Conservation (phyloP, 1,140 invertebrate species). For the Drosophila kurseongensis region DNA sequence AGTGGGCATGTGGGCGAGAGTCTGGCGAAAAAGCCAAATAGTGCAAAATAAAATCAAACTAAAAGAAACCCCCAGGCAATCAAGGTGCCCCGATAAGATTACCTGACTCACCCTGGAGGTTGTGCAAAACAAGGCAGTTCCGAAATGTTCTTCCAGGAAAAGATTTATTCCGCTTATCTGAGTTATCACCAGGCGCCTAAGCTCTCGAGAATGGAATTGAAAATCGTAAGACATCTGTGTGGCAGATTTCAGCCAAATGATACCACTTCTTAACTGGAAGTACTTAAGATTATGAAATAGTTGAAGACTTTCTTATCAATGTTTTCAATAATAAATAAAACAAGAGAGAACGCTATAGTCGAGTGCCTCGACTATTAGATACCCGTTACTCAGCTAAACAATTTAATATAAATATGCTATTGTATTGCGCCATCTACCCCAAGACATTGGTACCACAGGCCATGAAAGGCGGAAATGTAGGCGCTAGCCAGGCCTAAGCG, state of each 20-base stretch:
- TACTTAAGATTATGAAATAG: slow-evolving; percentile 3
- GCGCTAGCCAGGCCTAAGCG: too few species aligned
- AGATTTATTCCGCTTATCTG: slow-evolving; percentile 3
- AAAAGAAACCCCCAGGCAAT: slow-evolving; percentile 44
- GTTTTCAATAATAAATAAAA: not conserved
- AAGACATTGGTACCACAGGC: too few species aligned
- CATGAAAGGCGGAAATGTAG: too few species aligned
- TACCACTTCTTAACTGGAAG: slow-evolving; percentile 7
- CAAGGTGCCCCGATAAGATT: slow-evolving; percentile 42
- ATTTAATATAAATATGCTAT: too few species aligned
- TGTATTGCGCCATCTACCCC: too few species aligned
- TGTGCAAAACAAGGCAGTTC: slow-evolving; percentile 19
- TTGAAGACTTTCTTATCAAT: not conserved
- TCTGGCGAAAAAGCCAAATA: slow-evolving; percentile 19
- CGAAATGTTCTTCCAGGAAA: slow-evolving; percentile 32
- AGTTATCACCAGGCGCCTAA: slow-evolving; percentile 12
- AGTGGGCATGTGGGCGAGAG: not conserved
- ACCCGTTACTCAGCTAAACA: too few species aligned
- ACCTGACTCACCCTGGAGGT: slow-evolving; percentile 34
- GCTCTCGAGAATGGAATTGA: slow-evolving; percentile 6
- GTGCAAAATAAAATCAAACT: slow-evolving; percentile 33
- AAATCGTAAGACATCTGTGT: slow-evolving; percentile 12
- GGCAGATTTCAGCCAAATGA: slow-evolving; percentile 10
- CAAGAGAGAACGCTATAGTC: too few species aligned
- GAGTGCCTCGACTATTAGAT: too few species aligned